These are phyloP conservation scores for Cantharis rustica DNA, from an alignment of 2,888 invertebrate species.

Conservation along the genomic window DNA sequence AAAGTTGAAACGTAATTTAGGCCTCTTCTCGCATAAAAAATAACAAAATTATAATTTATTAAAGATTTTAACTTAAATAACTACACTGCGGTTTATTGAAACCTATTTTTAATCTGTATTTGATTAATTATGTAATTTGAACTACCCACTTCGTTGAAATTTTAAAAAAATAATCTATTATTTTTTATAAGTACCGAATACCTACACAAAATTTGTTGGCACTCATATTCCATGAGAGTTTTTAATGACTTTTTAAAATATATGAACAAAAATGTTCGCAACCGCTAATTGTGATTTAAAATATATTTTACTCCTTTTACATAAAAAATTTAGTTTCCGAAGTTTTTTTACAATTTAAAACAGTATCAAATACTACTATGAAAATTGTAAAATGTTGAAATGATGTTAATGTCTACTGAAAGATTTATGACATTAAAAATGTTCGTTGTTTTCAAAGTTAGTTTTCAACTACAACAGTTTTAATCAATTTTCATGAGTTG, in stretches of 20 bases:
- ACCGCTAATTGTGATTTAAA: not conserved
- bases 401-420: not conserved
- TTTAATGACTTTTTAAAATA: not conserved
- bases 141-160: not conserved
- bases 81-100: too few relatives aligned
- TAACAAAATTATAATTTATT: too few relatives aligned
- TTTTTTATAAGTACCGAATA: not conserved
- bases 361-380: not conserved
- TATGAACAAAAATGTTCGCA: not conserved
- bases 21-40: too few relatives aligned
- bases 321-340: not conserved
- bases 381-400: not conserved
- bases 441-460: not conserved
- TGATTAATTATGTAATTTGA: not conserved
- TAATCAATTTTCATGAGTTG: constrained; percentile 1
- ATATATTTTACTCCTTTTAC: not conserved
- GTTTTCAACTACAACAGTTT: not conserved
- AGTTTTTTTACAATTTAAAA: not conserved
- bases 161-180: not conserved
- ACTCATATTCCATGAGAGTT: not conserved
- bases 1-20: too few relatives aligned
- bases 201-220: not conserved
- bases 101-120: too few relatives aligned
- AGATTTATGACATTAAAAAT: not conserved
- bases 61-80: too few relatives aligned